Evolutionary conservation across 2,888 invertebrate species (phyloP), one percentile per base, ranked within the genome.

Genomic region (Synanthedon formicaeformis): DNA sequence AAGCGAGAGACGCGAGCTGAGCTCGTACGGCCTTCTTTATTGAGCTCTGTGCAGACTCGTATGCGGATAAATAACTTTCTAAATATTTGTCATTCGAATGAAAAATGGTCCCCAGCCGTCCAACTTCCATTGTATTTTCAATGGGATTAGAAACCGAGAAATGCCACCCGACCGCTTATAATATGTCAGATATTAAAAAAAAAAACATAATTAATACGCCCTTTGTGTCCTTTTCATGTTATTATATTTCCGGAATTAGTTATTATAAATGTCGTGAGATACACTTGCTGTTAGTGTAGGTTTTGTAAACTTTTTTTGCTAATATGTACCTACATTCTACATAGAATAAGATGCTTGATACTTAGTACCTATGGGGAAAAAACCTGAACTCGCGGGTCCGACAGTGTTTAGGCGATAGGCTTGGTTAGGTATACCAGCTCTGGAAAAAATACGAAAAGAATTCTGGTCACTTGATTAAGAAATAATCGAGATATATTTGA

Each of bases 81-180:
- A 82, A 86, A 86, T 84, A 85, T 86, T 86, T 85, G 84, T 81
- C 82, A 75, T 82, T 75, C 68, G 77, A 78, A 82, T 86, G 85
- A 85, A 84, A 82, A 83, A 86, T 84, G 80, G 78, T 70, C 66
- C 67, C 62, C 69, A 71, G 65, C 73, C 73, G 71, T 69, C 73
- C 67, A 64, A 71, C 68, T 66, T 71, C 67, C 71, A 75, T 80
- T 79, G 78, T 82, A 60, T 69, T 70, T 67, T 80, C 73, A 81
- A 85, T 85, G 68, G 84, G 84, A 85, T 85, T 85, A 85, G 75
- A 74, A 77, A 78, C 78, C 81, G 75, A 80, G 74, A 78, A 78
- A 80, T 82, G 69, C 78, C 75, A 78, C 76, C 76, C 77, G 71
- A 73, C 73, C 62, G 66, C 70, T 71, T 69, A 72, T 73, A 72